Evolutionary conservation across 1,140 invertebrate genomes (phyloP).

Genomic region (Cherax destructor): DNA sequence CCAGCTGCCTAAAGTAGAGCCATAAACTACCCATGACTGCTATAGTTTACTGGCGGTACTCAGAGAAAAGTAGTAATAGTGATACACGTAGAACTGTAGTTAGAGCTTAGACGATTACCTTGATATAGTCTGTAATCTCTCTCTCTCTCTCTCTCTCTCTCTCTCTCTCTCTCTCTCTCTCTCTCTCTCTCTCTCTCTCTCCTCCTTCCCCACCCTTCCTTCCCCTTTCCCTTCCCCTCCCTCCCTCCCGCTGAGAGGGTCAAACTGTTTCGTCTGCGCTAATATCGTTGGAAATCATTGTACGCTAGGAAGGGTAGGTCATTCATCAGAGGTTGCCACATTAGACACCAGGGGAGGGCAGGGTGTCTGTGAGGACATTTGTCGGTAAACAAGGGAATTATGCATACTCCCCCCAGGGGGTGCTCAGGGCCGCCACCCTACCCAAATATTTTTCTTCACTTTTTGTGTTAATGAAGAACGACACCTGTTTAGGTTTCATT

Average conservation of each 20-base stretch:
- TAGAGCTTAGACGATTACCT: too few species aligned
- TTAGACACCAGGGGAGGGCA: slow-evolving; percentile 20
- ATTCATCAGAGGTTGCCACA: slow-evolving; percentile 44
- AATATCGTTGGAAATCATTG: slow-evolving; percentile 23
- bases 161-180: neutral
- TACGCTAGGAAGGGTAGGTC: neutral
- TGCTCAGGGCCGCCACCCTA: too few species aligned
- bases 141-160: neutral
- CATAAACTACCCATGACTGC: too few species aligned
- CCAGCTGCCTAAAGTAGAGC: too few species aligned
- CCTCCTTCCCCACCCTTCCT: neutral
- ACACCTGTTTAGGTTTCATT: too few species aligned
- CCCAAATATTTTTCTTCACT: too few species aligned
- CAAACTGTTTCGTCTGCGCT: neutral
- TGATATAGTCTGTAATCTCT: too few species aligned
- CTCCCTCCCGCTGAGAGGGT: neutral
- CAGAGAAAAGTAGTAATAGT: too few species aligned
- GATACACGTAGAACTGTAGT: too few species aligned
- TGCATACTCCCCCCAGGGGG: slow-evolving; percentile 6
- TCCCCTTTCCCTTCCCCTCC: neutral
- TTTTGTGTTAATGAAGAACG: too few species aligned
- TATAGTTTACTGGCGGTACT: too few species aligned
- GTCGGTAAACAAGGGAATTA: slow-evolving; percentile 48
- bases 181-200: neutral
- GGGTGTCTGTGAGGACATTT: slow-evolving; percentile 36